A percentile compares a stretch with the other conserved stretches of the same genome.
Conservation (phyloP, 23 tunicate species). For the Trididemnum nubilum region DNA sequence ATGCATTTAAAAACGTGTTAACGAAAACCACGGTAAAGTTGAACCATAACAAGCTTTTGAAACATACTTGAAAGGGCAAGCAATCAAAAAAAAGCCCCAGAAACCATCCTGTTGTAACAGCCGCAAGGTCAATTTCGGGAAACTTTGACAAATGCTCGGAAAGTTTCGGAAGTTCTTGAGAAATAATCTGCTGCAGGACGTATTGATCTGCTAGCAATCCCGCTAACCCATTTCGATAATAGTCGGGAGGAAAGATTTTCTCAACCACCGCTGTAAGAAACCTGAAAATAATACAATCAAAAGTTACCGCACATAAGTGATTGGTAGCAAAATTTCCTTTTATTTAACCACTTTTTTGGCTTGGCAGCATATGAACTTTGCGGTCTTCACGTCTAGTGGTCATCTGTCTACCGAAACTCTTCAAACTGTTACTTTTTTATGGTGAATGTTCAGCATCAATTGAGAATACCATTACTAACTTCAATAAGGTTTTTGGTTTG, state of each 20-base stretch:
- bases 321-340: background rate
- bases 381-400: too few species aligned
- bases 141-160: constrained; percentile 41
- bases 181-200: constrained; percentile 45
- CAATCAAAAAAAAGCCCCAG: constrained; percentile 75
- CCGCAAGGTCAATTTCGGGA: constrained; percentile 60
- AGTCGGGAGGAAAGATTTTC: constrained; percentile 54
- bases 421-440: too few species aligned
- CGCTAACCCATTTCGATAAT: constrained; percentile 59
- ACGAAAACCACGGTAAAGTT: too few species aligned
- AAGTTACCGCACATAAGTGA: background rate
- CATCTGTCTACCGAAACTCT: too few species aligned
- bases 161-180: constrained; percentile 24
- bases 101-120: constrained; percentile 75
- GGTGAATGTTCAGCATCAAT: too few species aligned
- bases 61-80: constrained; percentile 54
- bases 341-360: background rate
- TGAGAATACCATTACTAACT: too few species aligned
- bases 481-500: too few species aligned
- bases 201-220: constrained; percentile 76
- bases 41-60: too few species aligned
- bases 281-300: constrained; percentile 39
- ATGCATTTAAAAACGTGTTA: too few species aligned
- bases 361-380: too few species aligned
- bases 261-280: constrained; percentile 58